Evolutionary conservation across 1,140 invertebrate species (phyloP), one percentile per base, ranked within the genome.

Genomic region (Xylocopa sonorina): DNA sequence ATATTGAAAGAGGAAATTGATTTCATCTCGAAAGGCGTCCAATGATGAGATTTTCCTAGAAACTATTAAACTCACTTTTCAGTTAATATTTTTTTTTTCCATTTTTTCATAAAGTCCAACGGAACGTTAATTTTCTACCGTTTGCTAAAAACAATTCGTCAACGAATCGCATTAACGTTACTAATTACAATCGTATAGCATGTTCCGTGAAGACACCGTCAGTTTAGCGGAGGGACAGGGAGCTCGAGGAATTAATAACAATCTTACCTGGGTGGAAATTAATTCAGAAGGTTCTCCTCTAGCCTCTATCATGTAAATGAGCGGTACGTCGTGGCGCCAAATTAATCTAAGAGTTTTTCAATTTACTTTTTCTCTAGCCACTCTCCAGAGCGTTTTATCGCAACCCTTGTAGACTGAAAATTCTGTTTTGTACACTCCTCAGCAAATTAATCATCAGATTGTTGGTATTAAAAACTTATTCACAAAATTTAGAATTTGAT

Each of bases 181-280:
- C 21, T 3, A 21, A n/a, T 10, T 38, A 14, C 12, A n/a, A 60
- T 60, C 9, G 7, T 7, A 38, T 6, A 3, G 32, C 10, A 27
- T 64, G 27, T 29, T 41, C 12, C 12, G 27, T 2, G 38, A 18
- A 14, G 12, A 12, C 14, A 38, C 21, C 57, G 51, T 34, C 21
- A 18, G 12, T 43, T n/a, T 2, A 27, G 27, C 10, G 24, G 24
- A 27, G 16, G 5, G n/a, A 27, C 48, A 27, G 14, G n/a, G 3
- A 27, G 18, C 27, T 34, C 41, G 1, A 27, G n/a, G 29, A 38
- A 68, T 68, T 34, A 68, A 41, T 53, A 53, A 34, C 16, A 77
- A 58, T 50, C 34, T 38, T 38, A 10, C 4, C 41, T 3, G n/a
- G 14, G 24, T 81, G 57, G 34, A 71, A 77, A 83, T 83, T 53